Conservation (phyloP, 2,888 invertebrate species). For the Apamea sordens region DNA sequence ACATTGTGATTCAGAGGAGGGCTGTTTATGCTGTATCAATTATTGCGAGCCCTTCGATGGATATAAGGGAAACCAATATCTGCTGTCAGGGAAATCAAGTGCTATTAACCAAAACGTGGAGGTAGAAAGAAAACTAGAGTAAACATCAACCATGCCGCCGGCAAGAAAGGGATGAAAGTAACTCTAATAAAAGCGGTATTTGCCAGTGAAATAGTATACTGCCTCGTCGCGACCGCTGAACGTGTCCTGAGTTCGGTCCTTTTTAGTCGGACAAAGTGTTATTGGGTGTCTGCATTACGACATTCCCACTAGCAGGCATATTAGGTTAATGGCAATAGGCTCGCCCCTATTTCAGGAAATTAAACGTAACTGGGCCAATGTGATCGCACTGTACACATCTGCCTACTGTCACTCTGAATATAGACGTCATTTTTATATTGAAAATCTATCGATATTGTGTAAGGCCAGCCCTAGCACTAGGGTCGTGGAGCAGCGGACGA, state of each 20-base stretch:
- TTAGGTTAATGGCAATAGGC: neutral
- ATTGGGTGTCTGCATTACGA: neutral
- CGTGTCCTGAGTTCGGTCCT: neutral
- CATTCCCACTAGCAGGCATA: too few relatives aligned
- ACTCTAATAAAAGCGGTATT: neutral
- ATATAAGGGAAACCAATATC: neutral
- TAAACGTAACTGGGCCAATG: neutral
- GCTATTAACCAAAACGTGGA: neutral
- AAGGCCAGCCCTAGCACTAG: conserved; percentile 23
- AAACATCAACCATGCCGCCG: neutral
- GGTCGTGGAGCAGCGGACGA: conserved; percentile 1
- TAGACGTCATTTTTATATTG: neutral
- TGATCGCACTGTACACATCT: neutral
- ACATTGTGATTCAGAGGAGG: conserved; percentile 11
- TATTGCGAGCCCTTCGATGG: neutral
- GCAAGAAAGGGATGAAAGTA: neutral
- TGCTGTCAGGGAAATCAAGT: conserved; percentile 16
- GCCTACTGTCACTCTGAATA: neutral
- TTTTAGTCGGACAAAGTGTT: neutral
- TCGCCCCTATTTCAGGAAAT: neutral
- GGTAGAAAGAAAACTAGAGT: neutral
- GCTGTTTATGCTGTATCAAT: conserved; percentile 27
- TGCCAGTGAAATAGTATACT: neutral
- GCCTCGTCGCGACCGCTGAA: neutral
- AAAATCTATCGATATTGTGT: conserved; percentile 11